phyloP scores from a whole-genome alignment of 2,888 invertebrate genomes.

The Ferdinandea cuprea region DNA sequence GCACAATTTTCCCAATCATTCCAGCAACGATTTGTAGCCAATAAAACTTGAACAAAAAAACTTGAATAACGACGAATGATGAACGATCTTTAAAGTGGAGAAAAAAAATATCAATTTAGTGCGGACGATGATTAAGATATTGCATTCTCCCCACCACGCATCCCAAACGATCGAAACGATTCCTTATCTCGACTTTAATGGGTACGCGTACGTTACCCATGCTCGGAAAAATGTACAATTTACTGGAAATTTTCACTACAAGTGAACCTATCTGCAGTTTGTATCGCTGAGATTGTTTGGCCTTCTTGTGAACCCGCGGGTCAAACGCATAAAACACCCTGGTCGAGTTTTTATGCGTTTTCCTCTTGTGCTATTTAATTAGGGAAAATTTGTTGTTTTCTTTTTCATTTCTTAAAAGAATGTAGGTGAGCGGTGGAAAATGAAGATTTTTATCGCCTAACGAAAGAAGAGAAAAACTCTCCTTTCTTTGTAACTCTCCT shows the following conservation, averaged over 20 bases:
- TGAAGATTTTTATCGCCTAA: constrained; percentile 21
- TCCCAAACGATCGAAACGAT: constrained; percentile 7
- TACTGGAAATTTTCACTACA: constrained; percentile 62
- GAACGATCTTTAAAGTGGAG: constrained; percentile 12
- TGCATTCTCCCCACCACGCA: neutral
- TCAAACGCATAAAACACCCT: constrained; percentile 40
- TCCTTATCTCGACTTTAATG: constrained; percentile 49
- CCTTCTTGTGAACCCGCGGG: constrained; percentile 47
- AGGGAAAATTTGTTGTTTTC: constrained; percentile 30
- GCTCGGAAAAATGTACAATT: constrained; percentile 37
- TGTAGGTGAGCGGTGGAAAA: neutral
- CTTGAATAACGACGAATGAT: neutral
- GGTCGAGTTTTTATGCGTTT: neutral
- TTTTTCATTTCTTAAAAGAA: neutral
- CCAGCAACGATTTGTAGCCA: constrained; percentile 32
- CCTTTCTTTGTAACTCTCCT: constrained; percentile 9
- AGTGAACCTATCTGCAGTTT: constrained; percentile 32
- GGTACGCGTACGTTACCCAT: constrained; percentile 7
- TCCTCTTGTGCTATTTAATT: constrained; percentile 22
- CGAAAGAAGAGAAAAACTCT: neutral
- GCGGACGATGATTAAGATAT: constrained; percentile 52
- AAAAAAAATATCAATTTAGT: constrained; percentile 56
- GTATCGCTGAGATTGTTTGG: constrained; percentile 61
- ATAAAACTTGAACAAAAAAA: constrained; percentile 18
- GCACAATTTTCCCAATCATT: constrained; percentile 32